Conservation (phyloP, 2,797 vertebrate species). For the Lycodopsis pacificus region DNA sequence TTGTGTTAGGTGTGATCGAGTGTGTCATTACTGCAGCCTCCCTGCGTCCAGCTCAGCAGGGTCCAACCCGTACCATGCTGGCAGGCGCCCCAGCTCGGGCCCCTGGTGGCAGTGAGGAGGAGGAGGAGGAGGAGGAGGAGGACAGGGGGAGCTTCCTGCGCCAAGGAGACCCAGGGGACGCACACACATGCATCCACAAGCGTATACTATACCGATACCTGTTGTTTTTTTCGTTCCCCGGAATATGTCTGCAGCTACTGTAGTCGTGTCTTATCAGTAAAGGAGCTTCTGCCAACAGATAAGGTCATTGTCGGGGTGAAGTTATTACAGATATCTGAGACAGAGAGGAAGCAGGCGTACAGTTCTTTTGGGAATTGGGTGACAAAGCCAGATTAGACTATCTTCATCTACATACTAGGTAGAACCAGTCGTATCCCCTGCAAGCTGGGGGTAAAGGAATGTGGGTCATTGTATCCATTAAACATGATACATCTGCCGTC, state of each 20-base stretch:
- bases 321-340: constrained; percentile 72
- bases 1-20: constrained; percentile 67
- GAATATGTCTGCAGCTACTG: constrained; percentile 48
- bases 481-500: constrained; percentile 72
- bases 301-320: constrained; percentile 70
- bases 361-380: constrained; percentile 54
- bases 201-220: not conserved
- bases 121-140: constrained; percentile 12
- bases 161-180: constrained; percentile 62
- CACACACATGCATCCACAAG: constrained; percentile 15
- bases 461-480: constrained; percentile 79
- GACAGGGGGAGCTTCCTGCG: constrained; percentile 34
- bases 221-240: not conserved
- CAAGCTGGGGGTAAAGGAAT: constrained; percentile 55
- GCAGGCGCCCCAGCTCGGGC: constrained; percentile 27
- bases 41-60: constrained; percentile 44
- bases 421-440: constrained; percentile 34
- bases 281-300: constrained; percentile 64
- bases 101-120: constrained; percentile 34
- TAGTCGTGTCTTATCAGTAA: constrained; percentile 60
- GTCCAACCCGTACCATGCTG: constrained; percentile 37
- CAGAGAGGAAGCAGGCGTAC: constrained; percentile 38
- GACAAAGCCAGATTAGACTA: constrained; percentile 64
- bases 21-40: constrained; percentile 63
- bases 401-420: constrained; percentile 72